These are phyloP conservation scores for Hylia prasina DNA, from an alignment of 2,113 vertebrate genomes.

Conservation along the genomic window DNA sequence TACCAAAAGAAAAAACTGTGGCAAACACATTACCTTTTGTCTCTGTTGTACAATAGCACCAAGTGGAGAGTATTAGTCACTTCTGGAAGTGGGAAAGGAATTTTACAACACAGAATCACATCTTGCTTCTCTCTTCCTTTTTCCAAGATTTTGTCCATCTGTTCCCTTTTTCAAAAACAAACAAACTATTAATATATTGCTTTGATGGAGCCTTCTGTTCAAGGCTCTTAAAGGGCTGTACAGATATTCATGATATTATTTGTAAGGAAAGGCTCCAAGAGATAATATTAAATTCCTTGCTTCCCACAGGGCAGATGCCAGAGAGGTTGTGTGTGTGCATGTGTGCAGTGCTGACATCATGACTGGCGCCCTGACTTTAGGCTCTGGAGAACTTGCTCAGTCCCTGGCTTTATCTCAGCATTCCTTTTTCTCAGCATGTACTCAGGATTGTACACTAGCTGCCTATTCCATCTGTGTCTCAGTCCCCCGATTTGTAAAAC, in stretches of 20 bases:
- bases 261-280: conserved; percentile 20
- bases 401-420: not conserved
- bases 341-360: not conserved
- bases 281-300: conserved; percentile 22
- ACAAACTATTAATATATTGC: conserved; percentile 55
- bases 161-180: conserved; percentile 54
- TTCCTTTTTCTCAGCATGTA: not conserved
- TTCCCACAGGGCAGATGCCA: not conserved
- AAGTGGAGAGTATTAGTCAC: conserved; percentile 45
- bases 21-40: conserved; percentile 66
- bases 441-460: not conserved
- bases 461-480: not conserved
- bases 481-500: not conserved
- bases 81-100: conserved; percentile 39
- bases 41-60: conserved; percentile 31
- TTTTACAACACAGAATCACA: conserved; percentile 15
- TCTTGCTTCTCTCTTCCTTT: conserved; percentile 40
- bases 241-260: not conserved
- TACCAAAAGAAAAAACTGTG: not conserved
- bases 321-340: not conserved
- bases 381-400: not conserved
- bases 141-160: conserved; percentile 44
- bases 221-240: conserved; percentile 6
- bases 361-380: not conserved
- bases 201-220: conserved; percentile 48